Conservation (phyloP, 2,113 vertebrate genomes). For the Ptychochromis oligacanthus region DNA sequence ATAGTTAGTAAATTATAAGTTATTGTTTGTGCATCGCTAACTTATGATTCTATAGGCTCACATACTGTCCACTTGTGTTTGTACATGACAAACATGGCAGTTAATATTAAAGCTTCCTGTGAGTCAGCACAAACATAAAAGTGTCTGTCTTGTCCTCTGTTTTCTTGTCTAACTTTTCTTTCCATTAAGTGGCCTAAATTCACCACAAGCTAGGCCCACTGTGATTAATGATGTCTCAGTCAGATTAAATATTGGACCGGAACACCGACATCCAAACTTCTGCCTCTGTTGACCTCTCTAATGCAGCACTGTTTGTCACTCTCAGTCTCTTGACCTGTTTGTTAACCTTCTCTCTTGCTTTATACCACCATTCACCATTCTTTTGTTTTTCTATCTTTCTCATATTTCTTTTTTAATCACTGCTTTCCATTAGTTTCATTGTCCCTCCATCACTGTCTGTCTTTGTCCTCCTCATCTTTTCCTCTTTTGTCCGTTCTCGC, state of each 20-base stretch:
- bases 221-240: slow-evolving; percentile 41
- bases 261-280: slow-evolving; percentile 22
- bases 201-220: not conserved
- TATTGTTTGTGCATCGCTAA: not conserved
- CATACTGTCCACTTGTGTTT: slow-evolving; percentile 1
- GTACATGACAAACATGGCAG: not conserved
- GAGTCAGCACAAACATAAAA: slow-evolving; percentile 32
- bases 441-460: slow-evolving; percentile 3
- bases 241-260: slow-evolving; percentile 39
- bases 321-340: slow-evolving; percentile 4
- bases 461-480: not conserved
- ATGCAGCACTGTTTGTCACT: not conserved
- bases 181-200: slow-evolving; percentile 1
- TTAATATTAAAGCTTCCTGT: not conserved
- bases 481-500: slow-evolving; percentile 1
- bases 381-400: not conserved
- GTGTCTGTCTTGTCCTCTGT: not conserved
- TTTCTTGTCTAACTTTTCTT: not conserved
- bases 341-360: not conserved
- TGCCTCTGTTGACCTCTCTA: slow-evolving; percentile 9
- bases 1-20: not conserved
- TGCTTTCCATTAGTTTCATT: not conserved
- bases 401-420: slow-evolving; percentile 2
- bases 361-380: not conserved
- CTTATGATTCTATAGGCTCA: not conserved